A percentile compares a stretch with the other conserved stretches of the same genome.
phyloP scores from a whole-genome alignment of 2,797 vertebrate genomes.

The Furcifer pardalis region DNA sequence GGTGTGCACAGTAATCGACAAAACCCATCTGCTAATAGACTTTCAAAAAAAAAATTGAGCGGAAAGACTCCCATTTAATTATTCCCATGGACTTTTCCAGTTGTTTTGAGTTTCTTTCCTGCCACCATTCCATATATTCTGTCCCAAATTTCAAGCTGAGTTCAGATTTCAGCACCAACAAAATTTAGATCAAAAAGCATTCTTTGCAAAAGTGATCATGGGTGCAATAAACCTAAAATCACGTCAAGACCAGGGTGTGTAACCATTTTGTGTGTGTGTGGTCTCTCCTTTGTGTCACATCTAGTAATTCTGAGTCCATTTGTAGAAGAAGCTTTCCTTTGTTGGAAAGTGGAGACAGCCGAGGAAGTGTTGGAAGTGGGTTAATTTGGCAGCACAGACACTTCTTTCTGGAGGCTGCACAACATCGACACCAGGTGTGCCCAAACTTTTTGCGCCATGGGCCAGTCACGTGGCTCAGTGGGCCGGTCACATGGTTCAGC shows the following conservation, averaged over 20 bases:
- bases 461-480: too few relatives aligned
- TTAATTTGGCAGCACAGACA: background rate
- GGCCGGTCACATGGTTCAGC: too few relatives aligned
- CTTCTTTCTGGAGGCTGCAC: too few relatives aligned
- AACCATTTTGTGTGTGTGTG: too few relatives aligned
- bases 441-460: too few relatives aligned
- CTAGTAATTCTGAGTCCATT: background rate
- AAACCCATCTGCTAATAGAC: background rate
- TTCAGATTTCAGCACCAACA: background rate
- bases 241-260: background rate
- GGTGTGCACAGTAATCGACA: background rate
- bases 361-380: background rate
- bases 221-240: background rate
- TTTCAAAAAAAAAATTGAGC: too few relatives aligned
- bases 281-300: too few relatives aligned
- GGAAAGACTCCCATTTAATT: background rate
- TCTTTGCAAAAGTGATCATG: background rate
- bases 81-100: background rate
- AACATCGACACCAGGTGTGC: too few relatives aligned
- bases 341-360: background rate
- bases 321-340: background rate
- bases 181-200: background rate
- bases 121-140: background rate
- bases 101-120: background rate
- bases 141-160: background rate